Conservation (phyloP, 2,113 vertebrate species). For the Bambusicola thoracicus region DNA sequence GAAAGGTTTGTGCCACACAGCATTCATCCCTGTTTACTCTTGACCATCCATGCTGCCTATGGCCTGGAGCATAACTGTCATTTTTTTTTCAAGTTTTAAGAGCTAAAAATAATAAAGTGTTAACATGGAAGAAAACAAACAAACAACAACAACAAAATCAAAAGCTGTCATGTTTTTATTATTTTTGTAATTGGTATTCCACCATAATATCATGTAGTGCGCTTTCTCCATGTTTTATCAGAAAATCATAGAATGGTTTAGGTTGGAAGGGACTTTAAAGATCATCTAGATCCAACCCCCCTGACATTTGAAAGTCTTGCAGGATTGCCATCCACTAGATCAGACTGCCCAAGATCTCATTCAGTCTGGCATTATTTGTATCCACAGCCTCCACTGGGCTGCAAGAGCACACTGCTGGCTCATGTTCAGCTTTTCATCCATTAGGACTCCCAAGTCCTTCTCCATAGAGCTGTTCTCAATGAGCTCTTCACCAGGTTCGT, state of each 20-base stretch:
- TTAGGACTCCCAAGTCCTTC: neutral
- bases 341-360: no score
- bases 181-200: no score
- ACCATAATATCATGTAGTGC: no score
- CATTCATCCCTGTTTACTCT: neutral
- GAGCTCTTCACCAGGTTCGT: neutral
- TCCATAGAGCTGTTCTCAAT: neutral
- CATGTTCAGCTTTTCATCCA: neutral
- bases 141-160: no score
- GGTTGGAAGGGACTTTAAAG: neutral
- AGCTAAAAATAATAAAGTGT: no score
- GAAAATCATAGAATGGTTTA: neutral
- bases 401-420: neutral
- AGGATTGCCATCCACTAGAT: no score
- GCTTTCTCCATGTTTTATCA: neutral
- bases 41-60: neutral
- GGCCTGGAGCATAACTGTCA: neutral
- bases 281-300: neutral
- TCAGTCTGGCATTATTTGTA: no score
- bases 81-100: neutral
- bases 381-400: no score
- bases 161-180: no score
- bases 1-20: rapidly evolving
- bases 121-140: no score
- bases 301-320: no score